Conservation (phyloP, 2,113 vertebrate genomes). For the Irena cyanogastra region DNA sequence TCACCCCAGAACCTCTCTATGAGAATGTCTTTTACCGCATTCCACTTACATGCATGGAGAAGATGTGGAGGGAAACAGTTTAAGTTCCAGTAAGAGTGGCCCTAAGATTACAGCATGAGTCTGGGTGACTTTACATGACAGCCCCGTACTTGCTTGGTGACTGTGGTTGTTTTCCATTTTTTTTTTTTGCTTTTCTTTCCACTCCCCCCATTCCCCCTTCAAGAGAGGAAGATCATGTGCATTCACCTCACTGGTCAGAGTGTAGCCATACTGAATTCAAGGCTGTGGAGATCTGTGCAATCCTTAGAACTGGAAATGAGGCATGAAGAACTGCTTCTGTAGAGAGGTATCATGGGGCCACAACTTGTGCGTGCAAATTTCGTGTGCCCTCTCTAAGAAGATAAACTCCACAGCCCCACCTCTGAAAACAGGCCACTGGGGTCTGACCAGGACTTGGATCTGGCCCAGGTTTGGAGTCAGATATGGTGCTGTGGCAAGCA, state of each 20-base stretch:
- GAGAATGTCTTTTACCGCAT: not conserved
- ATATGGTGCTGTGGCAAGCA: not conserved
- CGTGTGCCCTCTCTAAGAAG: not conserved
- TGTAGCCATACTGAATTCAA: not conserved
- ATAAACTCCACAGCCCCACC: not conserved
- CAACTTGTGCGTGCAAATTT: not conserved
- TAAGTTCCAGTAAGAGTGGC: not conserved
- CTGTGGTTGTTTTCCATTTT: not conserved
- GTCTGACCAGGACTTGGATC: not conserved
- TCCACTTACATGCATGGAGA: not conserved
- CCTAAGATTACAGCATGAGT: not conserved
- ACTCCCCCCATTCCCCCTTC: not conserved
- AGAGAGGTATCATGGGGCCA: not conserved
- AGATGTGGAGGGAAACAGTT: not conserved
- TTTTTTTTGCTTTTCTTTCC: not conserved
- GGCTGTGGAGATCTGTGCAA: not conserved
- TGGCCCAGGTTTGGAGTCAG: not conserved
- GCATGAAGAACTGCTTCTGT: not conserved
- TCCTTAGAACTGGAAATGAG: not conserved
- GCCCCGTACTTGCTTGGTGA: not conserved
- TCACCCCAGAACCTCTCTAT: not conserved
- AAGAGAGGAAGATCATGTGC: not conserved
- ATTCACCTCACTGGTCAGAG: not conserved
- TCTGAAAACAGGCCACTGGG: not conserved
- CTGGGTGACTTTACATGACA: not conserved